A percentile compares a stretch with the other conserved stretches of the same genome.
These are phyloP conservation scores for Microcebus murinus DNA, from an alignment of 2,113 vertebrate species.

Conservation along the genomic window DNA sequence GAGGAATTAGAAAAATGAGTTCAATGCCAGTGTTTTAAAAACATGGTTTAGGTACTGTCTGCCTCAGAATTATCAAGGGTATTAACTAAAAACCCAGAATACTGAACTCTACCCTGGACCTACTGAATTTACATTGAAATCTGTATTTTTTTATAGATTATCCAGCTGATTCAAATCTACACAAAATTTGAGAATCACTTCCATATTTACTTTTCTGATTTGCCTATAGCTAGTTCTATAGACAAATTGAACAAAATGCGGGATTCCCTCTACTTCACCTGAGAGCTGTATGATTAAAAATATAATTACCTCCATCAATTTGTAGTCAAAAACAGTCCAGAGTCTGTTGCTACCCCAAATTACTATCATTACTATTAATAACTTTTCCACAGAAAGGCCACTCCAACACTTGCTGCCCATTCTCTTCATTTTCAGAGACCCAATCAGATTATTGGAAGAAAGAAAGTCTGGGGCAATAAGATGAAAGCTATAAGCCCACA, in stretches of 20 bases:
- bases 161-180: neutral
- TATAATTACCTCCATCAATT: neutral
- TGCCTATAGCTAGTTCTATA: neutral
- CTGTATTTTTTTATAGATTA: neutral
- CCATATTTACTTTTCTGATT: neutral
- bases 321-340: neutral
- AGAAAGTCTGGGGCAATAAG: neutral
- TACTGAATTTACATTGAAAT: neutral
- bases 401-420: rapidly evolving
- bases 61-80: neutral
- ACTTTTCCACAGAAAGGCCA: rapidly evolving
- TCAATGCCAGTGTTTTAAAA: neutral
- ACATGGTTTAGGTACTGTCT: neutral
- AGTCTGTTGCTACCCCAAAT: neutral
- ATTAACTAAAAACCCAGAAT: neutral
- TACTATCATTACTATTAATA: too few relatives aligned
- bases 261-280: neutral
- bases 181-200: neutral
- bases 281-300: neutral
- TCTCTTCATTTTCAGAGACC: neutral
- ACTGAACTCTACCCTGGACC: neutral
- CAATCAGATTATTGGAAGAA: neutral
- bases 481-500: too few relatives aligned
- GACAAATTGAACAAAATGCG: neutral
- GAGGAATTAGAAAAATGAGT: neutral